Conservation (phyloP, 2,113 vertebrate species). For the Colius striatus region DNA sequence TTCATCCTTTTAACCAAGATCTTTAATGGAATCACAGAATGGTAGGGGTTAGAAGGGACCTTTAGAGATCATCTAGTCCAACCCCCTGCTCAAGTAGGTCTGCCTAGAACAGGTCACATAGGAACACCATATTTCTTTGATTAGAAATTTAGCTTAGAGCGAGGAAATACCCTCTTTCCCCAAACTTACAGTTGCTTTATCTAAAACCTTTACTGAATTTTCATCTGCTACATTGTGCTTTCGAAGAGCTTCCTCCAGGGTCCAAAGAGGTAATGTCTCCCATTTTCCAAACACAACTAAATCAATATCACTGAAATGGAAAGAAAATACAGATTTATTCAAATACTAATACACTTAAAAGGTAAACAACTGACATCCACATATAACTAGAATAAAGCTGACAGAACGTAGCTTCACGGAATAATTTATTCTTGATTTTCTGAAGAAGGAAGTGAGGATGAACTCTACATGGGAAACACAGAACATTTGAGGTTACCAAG, state of each 20-base stretch:
- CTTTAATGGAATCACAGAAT: no score
- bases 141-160: neutral
- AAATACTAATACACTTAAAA: neutral
- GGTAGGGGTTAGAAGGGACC: no score
- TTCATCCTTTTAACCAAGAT: neutral
- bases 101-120: no score
- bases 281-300: slow-evolving; percentile 97
- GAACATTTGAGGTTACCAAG: neutral
- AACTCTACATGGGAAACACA: neutral
- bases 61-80: no score
- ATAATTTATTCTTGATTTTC: neutral
- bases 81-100: no score
- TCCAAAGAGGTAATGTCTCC: slow-evolving; percentile 97
- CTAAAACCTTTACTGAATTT: slow-evolving; percentile 95
- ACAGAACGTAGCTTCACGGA: neutral
- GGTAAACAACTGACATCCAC: neutral
- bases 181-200: slow-evolving; percentile 94
- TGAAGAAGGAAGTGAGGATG: neutral
- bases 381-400: neutral
- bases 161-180: neutral
- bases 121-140: neutral
- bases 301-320: slow-evolving; percentile 89
- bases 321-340: neutral
- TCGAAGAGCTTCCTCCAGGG: slow-evolving; percentile 93
- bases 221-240: slow-evolving; percentile 94